phyloP scores from a whole-genome alignment of 2,797 vertebrate genomes.

The Characodon lateralis region DNA sequence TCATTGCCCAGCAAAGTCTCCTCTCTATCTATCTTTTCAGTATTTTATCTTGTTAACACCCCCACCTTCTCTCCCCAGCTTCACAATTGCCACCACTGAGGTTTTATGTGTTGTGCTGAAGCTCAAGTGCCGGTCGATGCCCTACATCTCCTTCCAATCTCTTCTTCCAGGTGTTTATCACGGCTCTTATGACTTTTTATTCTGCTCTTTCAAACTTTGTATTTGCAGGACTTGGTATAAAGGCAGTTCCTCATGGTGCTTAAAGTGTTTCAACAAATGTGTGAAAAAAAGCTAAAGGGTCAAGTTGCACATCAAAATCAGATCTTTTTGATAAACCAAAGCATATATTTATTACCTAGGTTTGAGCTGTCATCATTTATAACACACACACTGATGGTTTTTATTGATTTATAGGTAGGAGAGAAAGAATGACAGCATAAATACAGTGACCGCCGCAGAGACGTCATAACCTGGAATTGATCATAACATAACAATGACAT shows the following conservation, averaged over 20 bases:
- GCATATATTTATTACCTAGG: conserved; percentile 6
- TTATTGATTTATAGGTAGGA: conserved; percentile 7
- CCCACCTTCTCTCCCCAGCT: conserved; percentile 24
- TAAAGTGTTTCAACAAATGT: conserved; percentile 6
- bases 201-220: conserved; percentile 35
- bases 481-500: conserved; percentile 1
- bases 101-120: conserved; percentile 51
- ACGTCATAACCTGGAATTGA: conserved; percentile 11
- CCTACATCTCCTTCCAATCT: conserved; percentile 61
- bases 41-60: conserved; percentile 50
- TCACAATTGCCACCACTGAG: conserved; percentile 37
- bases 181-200: conserved; percentile 44
- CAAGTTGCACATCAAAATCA: conserved; percentile 16
- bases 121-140: conserved; percentile 59
- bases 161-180: conserved; percentile 53
- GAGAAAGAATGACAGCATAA: neutral
- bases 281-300: neutral
- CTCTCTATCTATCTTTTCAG: conserved; percentile 18
- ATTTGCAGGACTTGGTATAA: conserved; percentile 34
- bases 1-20: conserved; percentile 27
- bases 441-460: neutral
- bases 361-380: conserved; percentile 13
- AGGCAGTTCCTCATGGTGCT: conserved; percentile 29
- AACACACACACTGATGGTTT: conserved; percentile 2
- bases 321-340: conserved; percentile 5